Evolutionary conservation across 2,797 vertebrate genomes (phyloP).

Genomic region (Spizella passerina): DNA sequence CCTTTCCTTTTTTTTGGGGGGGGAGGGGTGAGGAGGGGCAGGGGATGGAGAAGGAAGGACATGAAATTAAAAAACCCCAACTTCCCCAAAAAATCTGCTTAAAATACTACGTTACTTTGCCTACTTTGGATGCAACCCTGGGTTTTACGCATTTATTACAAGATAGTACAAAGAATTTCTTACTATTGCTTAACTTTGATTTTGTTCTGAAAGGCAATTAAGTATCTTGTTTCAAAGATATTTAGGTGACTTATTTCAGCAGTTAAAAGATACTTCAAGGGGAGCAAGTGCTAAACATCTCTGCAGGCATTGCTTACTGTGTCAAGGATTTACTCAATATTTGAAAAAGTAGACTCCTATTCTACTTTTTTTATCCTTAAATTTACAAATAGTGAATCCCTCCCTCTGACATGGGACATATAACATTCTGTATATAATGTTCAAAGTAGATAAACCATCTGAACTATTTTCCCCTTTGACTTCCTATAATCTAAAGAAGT

Average conservation of each 20-base stretch:
- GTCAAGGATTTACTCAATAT: neutral
- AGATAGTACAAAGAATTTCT: neutral
- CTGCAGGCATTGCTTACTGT: neutral
- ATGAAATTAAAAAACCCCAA: neutral
- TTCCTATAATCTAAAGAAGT: neutral
- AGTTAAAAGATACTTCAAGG: neutral
- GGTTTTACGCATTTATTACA: neutral
- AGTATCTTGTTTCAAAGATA: neutral
- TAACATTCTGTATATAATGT: neutral
- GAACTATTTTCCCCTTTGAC: slow-evolving; percentile 10
- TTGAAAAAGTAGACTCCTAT: neutral
- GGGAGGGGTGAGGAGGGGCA: no score
- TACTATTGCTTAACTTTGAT: neutral
- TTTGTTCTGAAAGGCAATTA: neutral
- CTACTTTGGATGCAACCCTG: neutral
- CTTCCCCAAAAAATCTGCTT: neutral
- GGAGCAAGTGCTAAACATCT: neutral
- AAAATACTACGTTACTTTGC: neutral
- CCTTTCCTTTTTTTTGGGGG: neutral
- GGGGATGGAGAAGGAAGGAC: neutral
- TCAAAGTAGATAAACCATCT: neutral
- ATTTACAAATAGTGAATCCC: neutral
- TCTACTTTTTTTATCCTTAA: neutral
- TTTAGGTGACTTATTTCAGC: neutral
- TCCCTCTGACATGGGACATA: neutral